Evolutionary conservation across 1,140 invertebrate species (phyloP).

Genomic region (Ooceraea biroi): DNA sequence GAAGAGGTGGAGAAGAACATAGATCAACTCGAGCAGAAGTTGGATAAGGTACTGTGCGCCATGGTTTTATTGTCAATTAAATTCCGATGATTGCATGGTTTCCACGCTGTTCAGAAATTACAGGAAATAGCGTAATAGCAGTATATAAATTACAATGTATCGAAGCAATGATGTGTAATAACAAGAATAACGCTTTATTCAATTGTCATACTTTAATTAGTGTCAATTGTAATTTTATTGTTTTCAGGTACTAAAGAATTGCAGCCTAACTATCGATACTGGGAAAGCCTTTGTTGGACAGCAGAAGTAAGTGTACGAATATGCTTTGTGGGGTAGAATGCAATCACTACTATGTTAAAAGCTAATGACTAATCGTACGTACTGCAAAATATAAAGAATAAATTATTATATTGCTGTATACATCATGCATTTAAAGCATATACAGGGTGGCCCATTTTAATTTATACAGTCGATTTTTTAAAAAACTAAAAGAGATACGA

Average conservation of each 20-base stretch:
- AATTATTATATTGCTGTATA: constrained; percentile 45
- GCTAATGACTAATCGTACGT: neutral
- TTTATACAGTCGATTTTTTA: too few species aligned
- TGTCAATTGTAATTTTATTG: neutral
- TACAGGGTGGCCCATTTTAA: too few species aligned
- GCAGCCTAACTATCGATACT: constrained; percentile 93
- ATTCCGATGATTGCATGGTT: neutral
- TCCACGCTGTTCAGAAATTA: neutral
- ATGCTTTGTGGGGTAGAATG: neutral
- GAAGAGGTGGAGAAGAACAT: constrained; percentile 94
- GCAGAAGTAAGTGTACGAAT: constrained; percentile 91
- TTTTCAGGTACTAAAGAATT: constrained; percentile 91
- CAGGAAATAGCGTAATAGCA: neutral
- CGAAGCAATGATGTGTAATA: neutral
- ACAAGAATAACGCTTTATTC: neutral
- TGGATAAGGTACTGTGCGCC: constrained; percentile 91
- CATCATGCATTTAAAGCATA: neutral
- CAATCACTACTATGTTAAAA: too few species aligned
- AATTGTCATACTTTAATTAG: too few species aligned
- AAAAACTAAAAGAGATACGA: too few species aligned
- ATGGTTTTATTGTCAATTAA: neutral
- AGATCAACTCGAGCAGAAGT: constrained; percentile 93
- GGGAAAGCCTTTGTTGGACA: constrained; percentile 95
- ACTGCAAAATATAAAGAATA: constrained; percentile 61
- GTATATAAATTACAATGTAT: neutral